Evolutionary conservation across 2,113 vertebrate genomes (phyloP).

Genomic region (Passerina amoena): DNA sequence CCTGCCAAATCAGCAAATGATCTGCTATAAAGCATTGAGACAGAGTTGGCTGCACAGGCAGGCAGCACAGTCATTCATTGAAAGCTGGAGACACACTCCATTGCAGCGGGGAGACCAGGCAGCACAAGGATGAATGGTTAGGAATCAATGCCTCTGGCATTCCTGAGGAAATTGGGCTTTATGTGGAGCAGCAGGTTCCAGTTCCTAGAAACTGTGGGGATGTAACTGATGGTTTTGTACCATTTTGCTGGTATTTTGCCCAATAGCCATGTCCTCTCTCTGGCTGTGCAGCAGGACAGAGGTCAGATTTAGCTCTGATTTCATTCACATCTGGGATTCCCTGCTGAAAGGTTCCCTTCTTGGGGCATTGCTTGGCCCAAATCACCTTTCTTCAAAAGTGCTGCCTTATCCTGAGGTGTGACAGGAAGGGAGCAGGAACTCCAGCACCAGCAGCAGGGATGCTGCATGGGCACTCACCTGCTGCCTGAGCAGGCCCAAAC

Average conservation of each 20-base stretch:
- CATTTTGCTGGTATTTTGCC: neutral
- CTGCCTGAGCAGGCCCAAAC: neutral
- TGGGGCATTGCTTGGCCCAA: neutral
- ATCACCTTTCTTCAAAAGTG: neutral
- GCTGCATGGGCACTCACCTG: neutral
- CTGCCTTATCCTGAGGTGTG: neutral
- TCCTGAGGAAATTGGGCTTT: neutral
- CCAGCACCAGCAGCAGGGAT: neutral
- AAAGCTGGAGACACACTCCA: neutral
- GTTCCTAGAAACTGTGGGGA: neutral
- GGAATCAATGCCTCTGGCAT: neutral
- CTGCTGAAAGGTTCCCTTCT: neutral
- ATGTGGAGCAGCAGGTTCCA: neutral
- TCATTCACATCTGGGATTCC: neutral
- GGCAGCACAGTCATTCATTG: neutral
- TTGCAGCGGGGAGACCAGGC: neutral
- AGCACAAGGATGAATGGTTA: neutral
- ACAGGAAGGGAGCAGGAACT: neutral
- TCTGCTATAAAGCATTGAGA: neutral
- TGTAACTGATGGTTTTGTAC: neutral
- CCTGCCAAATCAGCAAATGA: conserved; percentile 23
- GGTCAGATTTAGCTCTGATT: neutral
- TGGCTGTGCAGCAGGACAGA: neutral
- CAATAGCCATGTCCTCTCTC: neutral
- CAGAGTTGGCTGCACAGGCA: neutral